phyloP scores from a whole-genome alignment of 2,888 invertebrate genomes.

The Drosophila falleni region DNA sequence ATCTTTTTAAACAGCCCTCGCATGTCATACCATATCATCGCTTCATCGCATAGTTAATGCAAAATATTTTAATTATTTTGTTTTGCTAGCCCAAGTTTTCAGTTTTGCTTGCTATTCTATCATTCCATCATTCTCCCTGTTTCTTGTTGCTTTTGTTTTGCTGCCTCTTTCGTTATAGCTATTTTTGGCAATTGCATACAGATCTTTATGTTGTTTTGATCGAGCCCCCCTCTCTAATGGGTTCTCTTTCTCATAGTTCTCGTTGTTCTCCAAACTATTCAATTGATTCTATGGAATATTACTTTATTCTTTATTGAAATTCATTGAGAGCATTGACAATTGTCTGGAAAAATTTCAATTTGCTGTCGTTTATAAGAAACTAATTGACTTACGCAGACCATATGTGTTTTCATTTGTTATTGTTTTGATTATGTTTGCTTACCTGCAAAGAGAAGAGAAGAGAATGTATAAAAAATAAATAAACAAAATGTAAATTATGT shows the following conservation, averaged over 20 bases:
- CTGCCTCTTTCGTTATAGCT: constrained; percentile 10
- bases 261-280: constrained; percentile 14
- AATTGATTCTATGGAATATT: constrained; percentile 60
- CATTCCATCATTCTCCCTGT: background rate
- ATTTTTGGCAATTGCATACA: constrained; percentile 58
- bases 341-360: constrained; percentile 60
- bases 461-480: constrained; percentile 49
- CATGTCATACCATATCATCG: constrained; percentile 8
- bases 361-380: constrained; percentile 31
- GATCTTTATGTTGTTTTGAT: background rate
- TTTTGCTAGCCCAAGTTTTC: constrained; percentile 49
- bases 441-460: constrained; percentile 70
- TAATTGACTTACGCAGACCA: constrained; percentile 70
- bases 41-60: constrained; percentile 43
- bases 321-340: constrained; percentile 56
- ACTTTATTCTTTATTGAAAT: constrained; percentile 59
- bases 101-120: constrained; percentile 7
- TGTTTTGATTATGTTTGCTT: constrained; percentile 52
- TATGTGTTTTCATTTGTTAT: constrained; percentile 23
- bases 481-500: constrained; percentile 45
- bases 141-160: constrained; percentile 10
- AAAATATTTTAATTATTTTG: constrained; percentile 74
- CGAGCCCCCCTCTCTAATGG: background rate
- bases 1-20: background rate
- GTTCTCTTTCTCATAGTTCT: constrained; percentile 20